Percentiles rank a stretch among this genome's conserved stretches.
Evolutionary conservation across 2,113 vertebrate genomes (phyloP).

Genomic region (Ondatra zibethicus): DNA sequence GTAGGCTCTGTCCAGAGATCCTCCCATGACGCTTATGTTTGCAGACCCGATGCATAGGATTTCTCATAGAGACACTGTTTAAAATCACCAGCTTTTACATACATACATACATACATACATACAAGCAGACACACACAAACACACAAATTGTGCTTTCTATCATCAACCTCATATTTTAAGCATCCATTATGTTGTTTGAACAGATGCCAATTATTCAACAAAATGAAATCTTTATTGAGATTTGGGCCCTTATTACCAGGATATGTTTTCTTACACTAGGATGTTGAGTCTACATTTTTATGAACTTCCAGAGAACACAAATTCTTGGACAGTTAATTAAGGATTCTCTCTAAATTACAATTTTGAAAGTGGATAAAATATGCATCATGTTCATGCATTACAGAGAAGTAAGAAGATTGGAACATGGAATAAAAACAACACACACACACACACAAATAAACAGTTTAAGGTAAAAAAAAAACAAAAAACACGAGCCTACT

Average conservation of each 20-base stretch:
- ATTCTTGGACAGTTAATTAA: not conserved
- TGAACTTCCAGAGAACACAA: not conserved
- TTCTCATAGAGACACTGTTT: not conserved
- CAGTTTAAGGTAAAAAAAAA: not conserved
- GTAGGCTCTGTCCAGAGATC: not conserved
- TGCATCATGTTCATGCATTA: not conserved
- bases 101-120: not conserved
- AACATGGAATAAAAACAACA: not conserved
- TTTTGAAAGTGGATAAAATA: not conserved
- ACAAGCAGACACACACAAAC: not conserved
- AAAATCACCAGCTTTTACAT: not conserved
- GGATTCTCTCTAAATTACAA: not conserved
- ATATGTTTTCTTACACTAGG: not conserved
- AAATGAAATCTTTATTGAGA: not conserved
- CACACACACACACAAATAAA: not conserved
- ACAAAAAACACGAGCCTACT: not conserved
- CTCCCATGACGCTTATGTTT: not conserved
- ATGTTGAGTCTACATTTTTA: not conserved
- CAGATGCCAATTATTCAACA: not conserved
- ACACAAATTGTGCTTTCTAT: not conserved
- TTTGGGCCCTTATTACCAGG: not conserved
- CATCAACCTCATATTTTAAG: not conserved
- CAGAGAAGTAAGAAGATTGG: not conserved
- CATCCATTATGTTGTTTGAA: not conserved
- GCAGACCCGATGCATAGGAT: rapidly evolving